phyloP scores from a whole-genome alignment of 2,888 invertebrate species.

The Drosophila acutilabella region DNA sequence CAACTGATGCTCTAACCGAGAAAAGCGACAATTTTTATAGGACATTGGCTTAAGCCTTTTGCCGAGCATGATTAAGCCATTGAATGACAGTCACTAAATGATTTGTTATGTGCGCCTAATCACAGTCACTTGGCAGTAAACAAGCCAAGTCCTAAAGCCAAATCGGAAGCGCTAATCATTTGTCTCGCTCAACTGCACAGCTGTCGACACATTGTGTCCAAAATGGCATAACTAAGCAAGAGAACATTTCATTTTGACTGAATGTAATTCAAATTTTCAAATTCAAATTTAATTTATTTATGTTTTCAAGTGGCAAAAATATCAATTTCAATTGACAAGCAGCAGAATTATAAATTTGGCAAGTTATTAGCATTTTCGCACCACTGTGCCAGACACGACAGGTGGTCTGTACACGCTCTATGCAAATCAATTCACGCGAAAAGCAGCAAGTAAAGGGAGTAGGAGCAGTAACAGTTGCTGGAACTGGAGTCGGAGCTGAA shows the following conservation, averaged over 20 bases:
- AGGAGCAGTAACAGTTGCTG: neutral
- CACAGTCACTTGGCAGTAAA: constrained; percentile 41
- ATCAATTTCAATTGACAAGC: constrained; percentile 10
- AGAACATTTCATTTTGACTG: neutral
- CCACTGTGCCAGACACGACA: constrained; percentile 42
- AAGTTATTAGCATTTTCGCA: constrained; percentile 14
- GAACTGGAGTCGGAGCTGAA: constrained; percentile 7
- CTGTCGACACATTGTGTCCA: constrained; percentile 33
- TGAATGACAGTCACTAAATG: constrained; percentile 78
- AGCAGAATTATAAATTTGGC: neutral
- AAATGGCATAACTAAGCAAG: neutral
- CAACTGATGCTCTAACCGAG: constrained; percentile 62
- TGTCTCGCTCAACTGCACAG: constrained; percentile 50
- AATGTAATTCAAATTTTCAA: neutral
- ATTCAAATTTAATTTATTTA: constrained; percentile 4
- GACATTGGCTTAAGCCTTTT: constrained; percentile 35
- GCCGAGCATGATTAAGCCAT: constrained; percentile 59
- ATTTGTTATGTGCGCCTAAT: constrained; percentile 74
- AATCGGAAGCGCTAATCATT: constrained; percentile 73
- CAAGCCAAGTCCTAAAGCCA: constrained; percentile 62
- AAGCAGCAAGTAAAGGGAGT: constrained; percentile 14
- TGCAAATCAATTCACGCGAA: constrained; percentile 70
- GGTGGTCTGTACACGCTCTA: constrained; percentile 50
- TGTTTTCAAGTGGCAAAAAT: neutral
- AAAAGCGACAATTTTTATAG: constrained; percentile 71